Evolutionary conservation across 2,888 invertebrate species (phyloP), one percentile per base, ranked within the genome.

Genomic region (Microdon myrmicae): DNA sequence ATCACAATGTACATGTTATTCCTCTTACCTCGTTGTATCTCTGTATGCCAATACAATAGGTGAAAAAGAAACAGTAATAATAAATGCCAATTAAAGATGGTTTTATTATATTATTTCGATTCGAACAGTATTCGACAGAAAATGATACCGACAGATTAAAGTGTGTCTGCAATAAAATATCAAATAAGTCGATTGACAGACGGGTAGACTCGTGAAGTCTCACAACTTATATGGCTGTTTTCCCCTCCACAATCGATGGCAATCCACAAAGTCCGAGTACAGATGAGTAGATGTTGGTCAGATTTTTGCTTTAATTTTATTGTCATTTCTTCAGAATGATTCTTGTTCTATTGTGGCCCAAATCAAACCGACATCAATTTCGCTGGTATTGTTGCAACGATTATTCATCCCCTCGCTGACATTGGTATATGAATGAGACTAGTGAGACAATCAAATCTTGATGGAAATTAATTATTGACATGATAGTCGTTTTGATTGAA

Each of bases 1-100:
- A 58, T 58, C 49, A 64, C 51, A 53, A 64, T 58, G 58, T 51
- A 58, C 51, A 49, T n/a, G 32, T 22, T 26, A 34, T 23, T 29
- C 19, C 32, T 13, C 6, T 14, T 19, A n/a, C 23, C 26, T 5
- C 16, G 9, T 1, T 35, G 4, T 7, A 12, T 5, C 10, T 17
- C 20, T 7, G 9, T 9, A 3, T 19, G 34, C 7, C 10, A 13
- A 28, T 10, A 22, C 5, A 48, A n/a, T n/a, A n/a, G n/a, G 13
- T 3, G 10, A 17, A n/a, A 25, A 12, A 28, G 3, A 41, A 38
- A 59, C 45, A 60, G 32, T 19, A 41, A 64, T 53, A 53, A 58
- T 64, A 47, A 64, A 58, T 64, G 64, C 51, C 64, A 64, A 58
- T 64, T 64, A 58, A 64, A 64, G 58, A 64, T 64, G 56, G 58